Percentiles rank a stretch among this genome's conserved stretches.
These are phyloP conservation scores for Drosophila ogumai DNA, from an alignment of 1,140 invertebrate species.

Conservation along the genomic window DNA sequence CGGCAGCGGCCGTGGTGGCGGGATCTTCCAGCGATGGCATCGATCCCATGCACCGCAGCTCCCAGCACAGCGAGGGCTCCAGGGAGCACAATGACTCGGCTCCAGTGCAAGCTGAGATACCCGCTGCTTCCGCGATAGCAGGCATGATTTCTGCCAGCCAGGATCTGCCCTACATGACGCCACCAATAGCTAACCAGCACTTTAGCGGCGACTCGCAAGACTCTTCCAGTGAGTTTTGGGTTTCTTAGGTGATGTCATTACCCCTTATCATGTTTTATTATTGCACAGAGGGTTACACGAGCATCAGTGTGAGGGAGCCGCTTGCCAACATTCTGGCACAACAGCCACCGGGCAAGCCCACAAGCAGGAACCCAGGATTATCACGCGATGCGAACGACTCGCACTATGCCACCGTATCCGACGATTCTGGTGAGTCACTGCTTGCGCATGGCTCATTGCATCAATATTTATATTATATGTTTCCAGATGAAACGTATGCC, in stretches of 20 bases:
- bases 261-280: not conserved
- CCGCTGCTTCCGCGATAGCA: conserved; percentile 92
- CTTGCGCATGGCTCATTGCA: not conserved
- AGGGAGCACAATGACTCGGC: conserved; percentile 58
- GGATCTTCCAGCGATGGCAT: conserved; percentile 37
- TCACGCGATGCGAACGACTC: conserved; percentile 86
- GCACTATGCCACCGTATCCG: conserved; percentile 93
- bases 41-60: conserved; percentile 57
- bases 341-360: conserved; percentile 84
- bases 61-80: conserved; percentile 57
- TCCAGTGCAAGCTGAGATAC: conserved; percentile 86
- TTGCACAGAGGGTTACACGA: conserved; percentile 93
- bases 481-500: conserved; percentile 94
- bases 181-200: conserved; percentile 88
- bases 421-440: conserved; percentile 89
- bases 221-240: conserved; percentile 89
- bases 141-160: conserved; percentile 93
- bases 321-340: conserved; percentile 90
- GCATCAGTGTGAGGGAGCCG: conserved; percentile 95
- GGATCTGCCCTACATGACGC: conserved; percentile 95
- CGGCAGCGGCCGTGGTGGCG: conserved; percentile 29
- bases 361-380: conserved; percentile 84
- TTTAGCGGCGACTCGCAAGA: conserved; percentile 95
- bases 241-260: not conserved
- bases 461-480: too few species aligned